Base-by-base conservation (phyloP, 2,113 vertebrate species). In the Bufo gargarizans region DNA sequence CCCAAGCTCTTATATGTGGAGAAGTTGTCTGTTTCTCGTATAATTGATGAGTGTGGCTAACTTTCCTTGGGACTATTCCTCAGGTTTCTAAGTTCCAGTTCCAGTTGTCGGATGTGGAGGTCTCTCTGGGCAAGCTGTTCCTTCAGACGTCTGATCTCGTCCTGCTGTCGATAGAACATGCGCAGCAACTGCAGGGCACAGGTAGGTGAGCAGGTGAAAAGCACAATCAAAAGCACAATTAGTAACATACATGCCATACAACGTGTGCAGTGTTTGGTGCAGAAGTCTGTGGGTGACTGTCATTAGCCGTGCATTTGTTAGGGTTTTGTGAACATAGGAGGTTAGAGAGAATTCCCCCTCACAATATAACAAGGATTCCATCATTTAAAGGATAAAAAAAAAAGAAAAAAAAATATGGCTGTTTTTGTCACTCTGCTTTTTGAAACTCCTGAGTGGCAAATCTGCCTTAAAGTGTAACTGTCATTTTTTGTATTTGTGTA, bases 151-250 rank as follows among this genome's bases (percentile, higher is more conserved):
- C 98, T 96, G 91, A 99, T 94, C 94, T 99, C 98, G 0, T 99
- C 98, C 92, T 99, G 98, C 94, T 99, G 98, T 65, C 97, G 95
- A 94, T 98, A 99, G 93, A 99, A 99, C 97, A 99, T 96, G 90
- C 97, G 95, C 67, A 99, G 96, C 89, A 99, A 96, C 98, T 99
- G 90, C 5, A 88, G 69, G 90, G 82, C 61, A 19, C 12, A 80
- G 84, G 56, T 8, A 6, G 53, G 88, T 87, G 88, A 43, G 89
- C 45, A 65, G 59, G 56, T 77, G 85, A 77, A 33, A 47, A 61
- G 56, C 76, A 86, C 20, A 53, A 14, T 50, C 12, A 63, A 53
- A 71, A 77, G 71, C 71, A 65, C 7, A 86, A 61, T 47, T 13
- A 53, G 6, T 77, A 77, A 61, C 10, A 13, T 65, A 50, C 47